Conservation (phyloP, 2,113 vertebrate genomes). For the Bothrops jararaca region DNA sequence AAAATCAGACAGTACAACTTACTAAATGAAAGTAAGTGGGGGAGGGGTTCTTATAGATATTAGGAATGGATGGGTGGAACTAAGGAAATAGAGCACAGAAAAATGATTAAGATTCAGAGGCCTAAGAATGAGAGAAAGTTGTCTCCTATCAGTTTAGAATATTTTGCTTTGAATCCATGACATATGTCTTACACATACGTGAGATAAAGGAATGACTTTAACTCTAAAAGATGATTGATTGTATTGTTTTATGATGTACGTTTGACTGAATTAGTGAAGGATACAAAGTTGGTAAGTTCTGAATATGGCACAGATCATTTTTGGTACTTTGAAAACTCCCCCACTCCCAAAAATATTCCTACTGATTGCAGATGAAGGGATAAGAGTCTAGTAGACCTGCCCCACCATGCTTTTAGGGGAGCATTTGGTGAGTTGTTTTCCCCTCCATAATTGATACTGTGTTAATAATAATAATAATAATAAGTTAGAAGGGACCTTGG, state of each 20-base stretch:
- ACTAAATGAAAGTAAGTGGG: background rate
- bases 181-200: background rate
- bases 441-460: background rate
- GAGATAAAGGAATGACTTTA: background rate
- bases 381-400: background rate
- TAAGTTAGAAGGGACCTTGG: no score
- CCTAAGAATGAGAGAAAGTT: background rate
- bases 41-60: background rate
- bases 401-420: background rate
- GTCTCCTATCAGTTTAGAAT: background rate
- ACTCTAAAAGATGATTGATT: background rate
- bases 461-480: no score
- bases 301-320: background rate
- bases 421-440: background rate
- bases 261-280: background rate
- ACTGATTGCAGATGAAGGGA: background rate
- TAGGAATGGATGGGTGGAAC: background rate
- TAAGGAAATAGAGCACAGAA: background rate
- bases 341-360: background rate
- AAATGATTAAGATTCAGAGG: background rate
- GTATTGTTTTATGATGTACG: background rate
- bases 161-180: background rate
- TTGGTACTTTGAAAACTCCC: background rate
- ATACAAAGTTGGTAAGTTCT: background rate
- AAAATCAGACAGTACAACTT: background rate